phyloP scores from a whole-genome alignment of 1,140 invertebrate genomes.

The Micrasema longulum region DNA sequence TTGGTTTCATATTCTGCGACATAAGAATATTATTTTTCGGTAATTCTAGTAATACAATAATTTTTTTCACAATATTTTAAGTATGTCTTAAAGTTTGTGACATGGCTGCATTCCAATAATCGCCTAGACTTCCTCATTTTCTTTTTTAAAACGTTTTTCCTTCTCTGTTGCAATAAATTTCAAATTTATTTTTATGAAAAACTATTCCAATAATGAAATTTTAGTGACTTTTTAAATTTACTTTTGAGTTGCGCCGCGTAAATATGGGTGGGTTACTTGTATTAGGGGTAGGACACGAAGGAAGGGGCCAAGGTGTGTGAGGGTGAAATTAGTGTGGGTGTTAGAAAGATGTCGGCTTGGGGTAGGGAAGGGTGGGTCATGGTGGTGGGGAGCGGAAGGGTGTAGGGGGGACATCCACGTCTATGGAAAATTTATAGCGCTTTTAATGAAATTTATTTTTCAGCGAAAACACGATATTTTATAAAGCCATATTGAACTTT shows the following conservation, averaged over 20 bases:
- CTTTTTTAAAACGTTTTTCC: too few species aligned
- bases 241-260: constrained; percentile 12
- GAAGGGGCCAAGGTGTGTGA: background rate
- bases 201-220: too few species aligned
- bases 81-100: too few species aligned
- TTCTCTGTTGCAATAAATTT: too few species aligned
- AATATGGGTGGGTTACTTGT: constrained; percentile 21
- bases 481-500: background rate
- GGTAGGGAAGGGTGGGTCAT: constrained; percentile 1
- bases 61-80: too few species aligned
- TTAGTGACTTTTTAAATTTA: too few species aligned
- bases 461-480: constrained; percentile 32
- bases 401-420: constrained; percentile 1
- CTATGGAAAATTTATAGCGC: constrained; percentile 43
- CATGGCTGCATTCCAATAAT: too few species aligned
- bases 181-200: too few species aligned
- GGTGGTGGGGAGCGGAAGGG: constrained; percentile 1
- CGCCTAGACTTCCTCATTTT: too few species aligned
- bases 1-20: too few species aligned
- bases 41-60: too few species aligned
- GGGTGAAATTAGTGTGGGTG: constrained; percentile 32
- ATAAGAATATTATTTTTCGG: too few species aligned
- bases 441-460: constrained; percentile 48
- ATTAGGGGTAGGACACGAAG: constrained; percentile 16
- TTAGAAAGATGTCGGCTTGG: constrained; percentile 19